phyloP scores from a whole-genome alignment of 2,113 vertebrate genomes.

The Cathartes aura region DNA sequence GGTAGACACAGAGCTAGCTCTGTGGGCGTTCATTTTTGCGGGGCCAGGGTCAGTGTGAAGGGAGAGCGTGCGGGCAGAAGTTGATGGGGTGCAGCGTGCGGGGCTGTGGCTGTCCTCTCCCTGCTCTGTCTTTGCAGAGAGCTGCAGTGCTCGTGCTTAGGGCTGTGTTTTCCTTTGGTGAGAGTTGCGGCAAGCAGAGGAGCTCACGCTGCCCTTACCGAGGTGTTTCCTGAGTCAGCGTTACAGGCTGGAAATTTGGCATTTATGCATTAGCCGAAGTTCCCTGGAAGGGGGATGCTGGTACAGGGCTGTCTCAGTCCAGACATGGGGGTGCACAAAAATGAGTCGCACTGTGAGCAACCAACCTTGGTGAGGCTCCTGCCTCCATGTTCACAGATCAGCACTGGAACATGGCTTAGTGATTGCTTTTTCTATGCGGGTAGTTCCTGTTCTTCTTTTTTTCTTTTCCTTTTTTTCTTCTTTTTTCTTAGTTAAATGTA shows the following conservation, averaged over 20 bases:
- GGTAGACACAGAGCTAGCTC: not conserved
- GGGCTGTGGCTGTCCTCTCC: accelerated
- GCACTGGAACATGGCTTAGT: not conserved
- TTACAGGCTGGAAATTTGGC: not conserved
- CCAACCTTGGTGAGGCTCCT: not conserved
- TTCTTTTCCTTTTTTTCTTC: accelerated
- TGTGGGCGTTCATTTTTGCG: not conserved
- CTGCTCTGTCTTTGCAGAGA: not conserved
- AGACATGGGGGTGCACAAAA: not conserved
- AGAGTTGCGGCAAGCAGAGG: not conserved
- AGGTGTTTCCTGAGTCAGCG: not conserved
- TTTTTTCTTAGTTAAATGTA: not conserved
- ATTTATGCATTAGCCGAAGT: not conserved
- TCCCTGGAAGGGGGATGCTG: not conserved
- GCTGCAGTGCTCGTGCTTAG: not conserved
- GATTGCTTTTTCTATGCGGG: not conserved
- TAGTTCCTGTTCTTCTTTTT: accelerated
- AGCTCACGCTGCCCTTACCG: not conserved
- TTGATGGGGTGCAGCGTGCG: accelerated
- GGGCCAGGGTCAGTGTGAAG: not conserved
- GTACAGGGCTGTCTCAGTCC: not conserved
- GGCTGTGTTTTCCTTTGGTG: not conserved
- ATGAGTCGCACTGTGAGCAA: not conserved
- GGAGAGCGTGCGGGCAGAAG: not conserved
- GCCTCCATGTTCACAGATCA: not conserved